A percentile compares a stretch with the other conserved stretches of the same genome.
These are phyloP conservation scores for Drosophila picticornis DNA, from an alignment of 2,888 invertebrate genomes.

Conservation along the genomic window DNA sequence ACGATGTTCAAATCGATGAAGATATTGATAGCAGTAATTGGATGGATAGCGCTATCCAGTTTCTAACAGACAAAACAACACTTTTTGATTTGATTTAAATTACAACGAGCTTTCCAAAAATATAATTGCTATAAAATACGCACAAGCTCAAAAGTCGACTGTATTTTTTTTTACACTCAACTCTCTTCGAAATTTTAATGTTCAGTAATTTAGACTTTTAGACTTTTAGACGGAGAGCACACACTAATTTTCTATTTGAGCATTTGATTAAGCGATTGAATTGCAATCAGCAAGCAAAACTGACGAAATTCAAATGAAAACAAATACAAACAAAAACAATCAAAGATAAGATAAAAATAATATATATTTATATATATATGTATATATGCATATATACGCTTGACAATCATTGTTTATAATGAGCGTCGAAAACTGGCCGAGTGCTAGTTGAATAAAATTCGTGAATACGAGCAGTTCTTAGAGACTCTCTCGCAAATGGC, in stretches of 20 bases:
- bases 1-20: conserved; percentile 71
- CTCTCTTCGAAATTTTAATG: neutral
- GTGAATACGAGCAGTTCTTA: conserved; percentile 22
- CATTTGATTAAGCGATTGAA: neutral
- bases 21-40: conserved; percentile 46
- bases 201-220: neutral
- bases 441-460: conserved; percentile 25
- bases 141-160: neutral
- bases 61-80: neutral
- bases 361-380: neutral
- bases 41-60: conserved; percentile 9
- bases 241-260: neutral
- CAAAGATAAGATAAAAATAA: neutral
- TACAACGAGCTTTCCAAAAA: neutral
- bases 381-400: conserved; percentile 3
- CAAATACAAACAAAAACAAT: neutral
- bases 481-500: conserved; percentile 29
- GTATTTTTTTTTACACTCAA: neutral
- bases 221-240: too few species aligned
- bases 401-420: conserved; percentile 9
- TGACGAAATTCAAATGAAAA: conserved; percentile 11
- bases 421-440: too few species aligned
- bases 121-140: neutral
- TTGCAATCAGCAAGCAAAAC: neutral
- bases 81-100: neutral